Evolutionary conservation across 2,888 invertebrate genomes (phyloP), one percentile per base, ranked within the genome.

Genomic region (Alloscopus bannaensis): DNA sequence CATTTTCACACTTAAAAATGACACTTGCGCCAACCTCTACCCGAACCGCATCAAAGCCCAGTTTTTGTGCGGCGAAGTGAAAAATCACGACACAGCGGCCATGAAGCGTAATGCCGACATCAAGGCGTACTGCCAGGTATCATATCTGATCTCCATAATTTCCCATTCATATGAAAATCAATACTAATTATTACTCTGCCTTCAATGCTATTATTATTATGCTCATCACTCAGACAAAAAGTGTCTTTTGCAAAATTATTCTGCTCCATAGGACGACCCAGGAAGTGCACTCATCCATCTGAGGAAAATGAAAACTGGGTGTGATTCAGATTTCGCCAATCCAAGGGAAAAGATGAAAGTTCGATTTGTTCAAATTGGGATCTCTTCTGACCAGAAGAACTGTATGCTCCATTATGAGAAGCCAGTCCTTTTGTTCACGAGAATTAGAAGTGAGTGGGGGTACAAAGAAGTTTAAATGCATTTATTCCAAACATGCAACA

Each of bases 301-400:
- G 52, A 60, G 82, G 28, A 75, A 77, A 62, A 82, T 80, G 80
- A 80, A 66, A 28, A 29, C 55, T n/a, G 57, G 57, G 31, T 80
- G 80, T 55, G 80, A 82, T 50, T 50, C 69, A 2, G 82, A 82
- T 36, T 82, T 68, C 28, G 68, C 65, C 2, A 55, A 18, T 4
- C 45, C 50, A 40, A 62, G 66, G 29, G 70, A 80, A 60, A 75
- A 65, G 28, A 57, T 66, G 57, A 77, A 80, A 66, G 77, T 82
- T 29, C 77, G 77, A 6, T 82, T 80, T 31, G 65, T 78, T 11
- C 82, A 82, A 65, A 65, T 80, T 50, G 82, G 82, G 26, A 72
- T 82, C 24, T 82, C 82, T 1, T 69, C 77, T 22, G 70, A 70
- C 40, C 82, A 82, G 64, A 68, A 69, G 52, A 62, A 71, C 22